Base-by-base conservation (phyloP, 2,888 invertebrate species). In the Hanleya hanleyi region DNA sequence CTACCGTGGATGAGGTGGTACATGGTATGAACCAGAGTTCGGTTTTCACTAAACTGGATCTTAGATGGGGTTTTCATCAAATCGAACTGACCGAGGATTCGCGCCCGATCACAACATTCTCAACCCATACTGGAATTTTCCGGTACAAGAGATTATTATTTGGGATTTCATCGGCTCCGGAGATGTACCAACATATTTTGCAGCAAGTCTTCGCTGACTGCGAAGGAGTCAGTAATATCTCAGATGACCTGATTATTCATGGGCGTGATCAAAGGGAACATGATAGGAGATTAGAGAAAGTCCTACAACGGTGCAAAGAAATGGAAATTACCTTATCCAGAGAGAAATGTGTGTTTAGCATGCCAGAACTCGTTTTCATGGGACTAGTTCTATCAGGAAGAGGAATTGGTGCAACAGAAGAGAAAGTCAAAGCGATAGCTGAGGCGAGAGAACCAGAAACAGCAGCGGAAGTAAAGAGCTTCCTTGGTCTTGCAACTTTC, bases 71-170 rank as follows among this genome's bases (percentile, higher is more conserved):
- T 0, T 85, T 77, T 64, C 81, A 83, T 36, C 80, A 84, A 50
- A 70, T 81, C 3, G 82, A 83, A 50, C 61, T 82, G 15, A 51
- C 65, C 9, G 75, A 77, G 32, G 75, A 76, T 29, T 83, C 80
- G 6, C 57, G 83, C 6, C 73, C 77, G 2, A 83, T 84, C 5
- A 83, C 83, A 22, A 80, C 83, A 29, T 84, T 83, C 67, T 69
- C 77, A 22, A 83, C 81, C 15, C 75, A 82, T 36, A 76, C 64
- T 49, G 78, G 77, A 6, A 47, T 78, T 5, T 80, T 69, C 62
- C 35, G 83, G n/a, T 83, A 78, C 50, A 79, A 79, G 67, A 26
- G 79, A 6, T 64, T 84, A 4, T 71, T 72, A 38, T 82, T 83
- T 76, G 81, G 77, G 0, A 71, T 84, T 1, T 78, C 61, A 15